These are phyloP conservation scores for Eupristina koningsbergeri DNA, from an alignment of 1,140 invertebrate species.

Conservation along the genomic window DNA sequence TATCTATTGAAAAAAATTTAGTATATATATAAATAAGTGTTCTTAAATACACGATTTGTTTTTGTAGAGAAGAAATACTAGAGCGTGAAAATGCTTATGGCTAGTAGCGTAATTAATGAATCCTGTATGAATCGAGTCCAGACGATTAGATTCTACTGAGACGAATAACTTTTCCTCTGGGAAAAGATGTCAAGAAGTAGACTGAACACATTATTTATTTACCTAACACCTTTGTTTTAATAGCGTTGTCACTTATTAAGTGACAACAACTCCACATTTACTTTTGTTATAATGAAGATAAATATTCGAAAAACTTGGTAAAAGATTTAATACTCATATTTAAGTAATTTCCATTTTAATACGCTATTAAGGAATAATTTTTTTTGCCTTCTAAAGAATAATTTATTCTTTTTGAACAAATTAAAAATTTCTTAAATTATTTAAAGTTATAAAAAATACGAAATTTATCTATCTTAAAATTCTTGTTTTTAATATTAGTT, in stretches of 20 bases:
- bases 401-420: no score
- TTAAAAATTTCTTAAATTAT: no score
- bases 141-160: conserved; percentile 36
- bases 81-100: conserved; percentile 47
- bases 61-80: conserved; percentile 10
- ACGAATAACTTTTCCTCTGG: conserved; percentile 42
- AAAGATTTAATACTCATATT: no score
- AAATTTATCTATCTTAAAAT: no score
- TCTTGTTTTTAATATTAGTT: no score
- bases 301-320: no score
- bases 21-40: no score
- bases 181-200: neutral
- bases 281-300: conserved; percentile 11
- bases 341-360: neutral
- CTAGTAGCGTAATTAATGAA: conserved; percentile 54
- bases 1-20: no score
- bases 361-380: neutral
- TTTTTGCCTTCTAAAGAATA: no score
- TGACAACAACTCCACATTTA: neutral
- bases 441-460: no score
- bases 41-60: neutral
- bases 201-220: conserved; percentile 23
- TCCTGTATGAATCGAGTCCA: conserved; percentile 23
- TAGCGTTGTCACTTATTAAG: conserved; percentile 29
- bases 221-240: neutral